Evolutionary conservation across 2,797 vertebrate species (phyloP).

Genomic region (Strix occidentalis): DNA sequence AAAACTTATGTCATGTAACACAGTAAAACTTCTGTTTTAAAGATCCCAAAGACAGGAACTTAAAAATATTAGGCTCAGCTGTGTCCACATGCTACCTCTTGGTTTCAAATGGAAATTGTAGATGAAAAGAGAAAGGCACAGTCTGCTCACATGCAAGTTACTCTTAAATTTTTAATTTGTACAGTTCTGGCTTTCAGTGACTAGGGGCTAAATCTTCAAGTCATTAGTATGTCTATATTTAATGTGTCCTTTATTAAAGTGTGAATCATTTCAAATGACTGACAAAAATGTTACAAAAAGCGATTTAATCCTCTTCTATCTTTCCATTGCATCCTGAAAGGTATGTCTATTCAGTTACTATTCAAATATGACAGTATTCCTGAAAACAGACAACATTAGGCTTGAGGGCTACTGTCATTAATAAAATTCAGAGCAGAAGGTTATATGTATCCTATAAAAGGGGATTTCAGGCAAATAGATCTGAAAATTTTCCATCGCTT

Average conservation of each 20-base stretch:
- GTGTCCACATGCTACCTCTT: not conserved
- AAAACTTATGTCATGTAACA: not conserved
- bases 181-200: not conserved
- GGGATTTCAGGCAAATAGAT: not conserved
- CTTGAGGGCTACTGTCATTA: not conserved
- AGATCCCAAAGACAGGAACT: not conserved
- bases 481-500: not conserved
- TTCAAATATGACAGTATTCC: not conserved
- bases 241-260: not conserved
- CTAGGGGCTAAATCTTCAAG: not conserved
- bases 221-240: not conserved
- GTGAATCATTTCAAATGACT: not conserved
- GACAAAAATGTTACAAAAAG: not conserved
- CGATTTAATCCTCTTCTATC: not conserved
- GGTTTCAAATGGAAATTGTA: not conserved
- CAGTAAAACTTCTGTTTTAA: not conserved
- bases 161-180: not conserved
- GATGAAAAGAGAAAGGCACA: not conserved
- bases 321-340: not conserved
- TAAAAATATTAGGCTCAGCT: not conserved
- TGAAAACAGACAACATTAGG: not conserved
- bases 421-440: not conserved
- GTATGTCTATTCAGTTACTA: not conserved
- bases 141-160: not conserved
- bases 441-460: not conserved